Percentiles rank a stretch among this genome's conserved stretches.
Conservation (phyloP, 2,888 invertebrate species). For the Cosmia pyralina region DNA sequence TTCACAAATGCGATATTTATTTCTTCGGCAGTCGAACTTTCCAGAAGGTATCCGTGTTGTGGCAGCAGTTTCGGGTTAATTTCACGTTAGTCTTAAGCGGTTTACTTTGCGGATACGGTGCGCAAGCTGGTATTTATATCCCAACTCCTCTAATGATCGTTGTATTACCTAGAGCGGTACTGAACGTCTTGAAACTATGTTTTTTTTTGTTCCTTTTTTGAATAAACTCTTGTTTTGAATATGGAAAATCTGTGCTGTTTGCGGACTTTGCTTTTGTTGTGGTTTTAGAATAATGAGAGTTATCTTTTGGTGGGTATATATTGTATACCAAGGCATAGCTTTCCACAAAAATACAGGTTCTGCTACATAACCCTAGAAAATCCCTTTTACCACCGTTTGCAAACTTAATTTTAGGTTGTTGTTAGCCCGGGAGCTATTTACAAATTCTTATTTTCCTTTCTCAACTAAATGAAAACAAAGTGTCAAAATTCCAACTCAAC, state of each 20-base stretch:
- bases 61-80: conserved; percentile 80
- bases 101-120: conserved; percentile 75
- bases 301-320: background rate
- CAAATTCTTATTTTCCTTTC: background rate
- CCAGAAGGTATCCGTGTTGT: conserved; percentile 68
- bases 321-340: background rate
- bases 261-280: background rate
- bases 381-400: background rate
- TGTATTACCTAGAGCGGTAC: conserved; percentile 73
- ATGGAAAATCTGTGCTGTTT: background rate
- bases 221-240: conserved; percentile 17
- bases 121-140: conserved; percentile 82
- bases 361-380: background rate
- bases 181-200: conserved; percentile 20
- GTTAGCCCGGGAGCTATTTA: background rate
- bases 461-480: conserved; percentile 18
- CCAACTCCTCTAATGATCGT: conserved; percentile 80
- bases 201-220: conserved; percentile 11
- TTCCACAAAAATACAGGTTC: too few relatives aligned
- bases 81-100: conserved; percentile 82
- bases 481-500: conserved; percentile 1
- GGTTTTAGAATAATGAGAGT: background rate
- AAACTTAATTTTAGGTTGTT: background rate
- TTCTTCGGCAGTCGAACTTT: conserved; percentile 62
- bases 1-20: conserved; percentile 66